Conservation (phyloP, 2,888 invertebrate genomes). For the Agrenia bidenticulata region DNA sequence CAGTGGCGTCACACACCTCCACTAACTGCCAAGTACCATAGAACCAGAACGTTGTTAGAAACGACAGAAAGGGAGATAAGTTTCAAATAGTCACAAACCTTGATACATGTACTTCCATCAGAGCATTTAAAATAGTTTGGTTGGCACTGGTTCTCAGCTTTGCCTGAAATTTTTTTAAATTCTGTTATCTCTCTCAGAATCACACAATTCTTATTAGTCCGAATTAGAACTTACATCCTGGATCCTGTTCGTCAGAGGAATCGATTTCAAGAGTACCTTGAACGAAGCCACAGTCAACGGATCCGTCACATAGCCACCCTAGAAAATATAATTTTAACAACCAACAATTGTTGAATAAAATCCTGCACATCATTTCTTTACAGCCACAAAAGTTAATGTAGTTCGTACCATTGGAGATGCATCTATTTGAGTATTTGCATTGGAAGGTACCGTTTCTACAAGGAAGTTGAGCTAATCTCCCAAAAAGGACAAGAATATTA, state of each 20-base stretch:
- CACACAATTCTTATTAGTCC: too few species aligned
- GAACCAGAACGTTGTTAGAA: neutral
- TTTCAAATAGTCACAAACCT: neutral
- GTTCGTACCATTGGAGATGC: conserved; percentile 67
- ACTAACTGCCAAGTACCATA: conserved; percentile 15
- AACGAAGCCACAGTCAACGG: conserved; percentile 70
- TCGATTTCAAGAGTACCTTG: conserved; percentile 59
- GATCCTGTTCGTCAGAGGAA: conserved; percentile 69
- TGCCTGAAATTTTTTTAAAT: conserved; percentile 61
- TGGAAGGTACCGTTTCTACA: conserved; percentile 63
- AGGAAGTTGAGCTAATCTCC: conserved; percentile 31
- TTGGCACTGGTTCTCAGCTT: conserved; percentile 65
- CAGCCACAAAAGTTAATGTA: too few species aligned
- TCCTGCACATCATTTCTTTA: too few species aligned
- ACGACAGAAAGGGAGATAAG: neutral
- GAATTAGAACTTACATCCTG: conserved; percentile 62
- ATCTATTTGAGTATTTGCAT: conserved; percentile 69
- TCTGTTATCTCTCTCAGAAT: neutral
- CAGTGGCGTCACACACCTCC: conserved; percentile 29
- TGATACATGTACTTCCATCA: conserved; percentile 63
- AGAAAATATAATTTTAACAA: too few species aligned
- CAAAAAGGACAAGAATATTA: conserved; percentile 1
- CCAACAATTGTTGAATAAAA: too few species aligned
- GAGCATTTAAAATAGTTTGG: conserved; percentile 70
- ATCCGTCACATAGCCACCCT: conserved; percentile 74